Evolutionary conservation across 2,888 invertebrate genomes (phyloP), one percentile per base, ranked within the genome.

Genomic region (Thelaira solivaga): DNA sequence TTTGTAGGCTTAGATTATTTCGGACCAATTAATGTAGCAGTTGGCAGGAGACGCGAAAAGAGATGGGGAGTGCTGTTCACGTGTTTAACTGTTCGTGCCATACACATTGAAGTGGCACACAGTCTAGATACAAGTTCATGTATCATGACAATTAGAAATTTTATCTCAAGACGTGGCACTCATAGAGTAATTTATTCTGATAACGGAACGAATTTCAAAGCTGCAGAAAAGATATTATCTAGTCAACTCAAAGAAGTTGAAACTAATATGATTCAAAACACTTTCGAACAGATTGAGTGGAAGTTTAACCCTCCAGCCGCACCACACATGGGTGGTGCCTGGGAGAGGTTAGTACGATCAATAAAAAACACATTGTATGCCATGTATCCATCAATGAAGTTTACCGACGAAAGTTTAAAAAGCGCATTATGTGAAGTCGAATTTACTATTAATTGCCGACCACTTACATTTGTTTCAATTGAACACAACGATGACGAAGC

Each of bases 61-160:
- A 34, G 73, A 29, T 73, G 69, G 69, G 69, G 75, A 3, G 76
- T 72, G 22, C 51, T 79, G 49, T 80, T 77, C 24, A 81, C 79
- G 0, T 80, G 76, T 39, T 45, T 80, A 7, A 80, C 78, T 16
- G 53, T 75, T 5, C 78, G 76, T 2, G 78, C 72, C 1, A 51
- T 79, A 4, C 79, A 80, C 20, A 74, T 79, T 0, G 79, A 80
- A 43, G 47, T 80, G 8, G 80, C 80, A 8, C 76, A 76, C 24
- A 80, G 75, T 41, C 26, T 81, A 16, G 77, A 81, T 10, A 67
- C 81, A 8, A 75, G 75, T 36, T 77, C 76, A 2, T 80, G 79
- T 41, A 43, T 80, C 7, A 73, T 79, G 74, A 36, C 45, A 29
- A 74, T 80, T 51, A 49, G 31, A 11, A 77, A 81, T 49, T 81